phyloP scores from a whole-genome alignment of 1,140 invertebrate genomes.

The Zaprionus camerounensis region DNA sequence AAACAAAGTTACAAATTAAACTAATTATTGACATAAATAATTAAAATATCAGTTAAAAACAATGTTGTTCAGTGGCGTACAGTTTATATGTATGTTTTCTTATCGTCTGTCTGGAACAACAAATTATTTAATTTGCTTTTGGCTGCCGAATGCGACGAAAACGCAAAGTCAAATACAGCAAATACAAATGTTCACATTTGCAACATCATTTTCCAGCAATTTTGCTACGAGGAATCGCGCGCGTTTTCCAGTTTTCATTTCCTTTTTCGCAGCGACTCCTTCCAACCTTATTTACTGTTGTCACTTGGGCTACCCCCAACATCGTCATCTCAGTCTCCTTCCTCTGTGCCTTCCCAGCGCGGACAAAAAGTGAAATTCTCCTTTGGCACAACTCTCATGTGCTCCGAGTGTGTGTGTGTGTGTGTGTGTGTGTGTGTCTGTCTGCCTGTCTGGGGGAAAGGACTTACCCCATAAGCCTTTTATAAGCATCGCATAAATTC shows the following conservation, averaged over 20 bases:
- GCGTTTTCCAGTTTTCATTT: conserved; percentile 18
- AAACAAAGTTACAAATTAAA: too few species aligned
- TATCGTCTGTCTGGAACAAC: not conserved
- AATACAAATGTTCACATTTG: conserved; percentile 54
- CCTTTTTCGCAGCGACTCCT: conserved; percentile 19
- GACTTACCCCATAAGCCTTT: conserved; percentile 72
- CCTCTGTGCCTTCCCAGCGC: not conserved
- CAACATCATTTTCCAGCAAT: conserved; percentile 56
- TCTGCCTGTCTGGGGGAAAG: conserved; percentile 52
- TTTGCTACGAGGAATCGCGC: conserved; percentile 40
- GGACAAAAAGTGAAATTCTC: conserved; percentile 63
- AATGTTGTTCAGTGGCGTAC: too few species aligned
- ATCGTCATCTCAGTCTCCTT: conserved; percentile 28
- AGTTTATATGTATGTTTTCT: not conserved
- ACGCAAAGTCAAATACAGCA: conserved; percentile 43
- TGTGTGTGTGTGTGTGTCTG: conserved; percentile 26
- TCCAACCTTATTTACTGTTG: conserved; percentile 64
- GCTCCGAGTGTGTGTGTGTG: conserved; percentile 33
- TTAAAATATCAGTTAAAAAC: too few species aligned
- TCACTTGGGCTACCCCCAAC: conserved; percentile 34
- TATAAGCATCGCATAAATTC: conserved; percentile 78
- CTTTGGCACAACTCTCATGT: conserved; percentile 16
- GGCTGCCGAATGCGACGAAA: conserved; percentile 6
- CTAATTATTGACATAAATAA: too few species aligned
- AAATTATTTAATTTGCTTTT: conserved; percentile 18